Conservation (phyloP, 2,888 invertebrate genomes). For the Drosophila peninsularis region DNA sequence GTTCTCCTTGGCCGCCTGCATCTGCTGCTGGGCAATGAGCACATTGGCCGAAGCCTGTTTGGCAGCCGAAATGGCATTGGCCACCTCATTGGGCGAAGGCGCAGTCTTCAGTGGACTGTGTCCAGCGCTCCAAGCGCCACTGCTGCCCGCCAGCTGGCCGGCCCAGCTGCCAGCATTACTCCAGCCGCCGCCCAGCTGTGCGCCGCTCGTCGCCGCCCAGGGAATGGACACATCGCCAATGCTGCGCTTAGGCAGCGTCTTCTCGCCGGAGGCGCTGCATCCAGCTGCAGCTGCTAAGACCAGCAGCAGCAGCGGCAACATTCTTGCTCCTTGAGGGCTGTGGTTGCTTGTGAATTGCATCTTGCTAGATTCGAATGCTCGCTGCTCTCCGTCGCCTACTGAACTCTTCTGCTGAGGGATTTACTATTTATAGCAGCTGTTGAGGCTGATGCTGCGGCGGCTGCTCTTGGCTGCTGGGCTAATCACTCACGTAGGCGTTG, state of each 20-base stretch:
- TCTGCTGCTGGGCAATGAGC: constrained; percentile 89
- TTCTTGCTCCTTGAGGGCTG: background rate
- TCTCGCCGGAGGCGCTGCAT: constrained; percentile 40
- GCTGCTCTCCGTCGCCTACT: constrained; percentile 29
- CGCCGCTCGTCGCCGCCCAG: constrained; percentile 53
- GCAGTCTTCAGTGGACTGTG: constrained; percentile 47
- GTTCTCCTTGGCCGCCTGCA: constrained; percentile 90
- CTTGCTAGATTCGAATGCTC: constrained; percentile 1
- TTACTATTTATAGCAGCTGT: constrained; percentile 64
- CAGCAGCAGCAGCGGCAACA: constrained; percentile 38
- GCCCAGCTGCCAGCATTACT: constrained; percentile 46
- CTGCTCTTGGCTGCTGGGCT: background rate
- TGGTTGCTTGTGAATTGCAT: constrained; percentile 30
- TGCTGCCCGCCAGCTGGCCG: constrained; percentile 14
- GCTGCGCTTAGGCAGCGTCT: constrained; percentile 75
- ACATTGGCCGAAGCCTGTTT: constrained; percentile 90
- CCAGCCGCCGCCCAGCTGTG: constrained; percentile 49
- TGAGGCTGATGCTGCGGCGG: background rate
- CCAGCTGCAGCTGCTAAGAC: constrained; percentile 13
- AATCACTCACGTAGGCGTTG: constrained; percentile 65
- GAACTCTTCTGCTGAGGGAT: constrained; percentile 16
- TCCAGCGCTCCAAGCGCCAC: constrained; percentile 45
- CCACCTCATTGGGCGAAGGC: constrained; percentile 88
- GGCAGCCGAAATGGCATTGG: constrained; percentile 90
- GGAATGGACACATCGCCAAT: constrained; percentile 59